Base-by-base conservation (phyloP, 2,797 vertebrate species). In the Cygnus olor region DNA sequence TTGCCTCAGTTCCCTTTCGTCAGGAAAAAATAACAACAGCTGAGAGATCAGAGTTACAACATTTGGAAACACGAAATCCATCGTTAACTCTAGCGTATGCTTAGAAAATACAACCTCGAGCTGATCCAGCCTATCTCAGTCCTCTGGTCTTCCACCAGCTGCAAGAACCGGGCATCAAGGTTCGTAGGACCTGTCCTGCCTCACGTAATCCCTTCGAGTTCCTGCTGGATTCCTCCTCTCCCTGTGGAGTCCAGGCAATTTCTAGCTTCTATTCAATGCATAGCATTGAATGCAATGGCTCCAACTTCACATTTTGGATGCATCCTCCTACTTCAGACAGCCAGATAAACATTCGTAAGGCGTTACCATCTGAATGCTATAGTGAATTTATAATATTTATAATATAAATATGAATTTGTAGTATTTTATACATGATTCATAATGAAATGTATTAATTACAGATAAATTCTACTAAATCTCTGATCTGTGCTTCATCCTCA, bases 371-470 rank as follows among this genome's bases (percentile, higher is more conserved):
- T 11, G 54, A 93, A 81, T 24, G 72, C 69, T 78, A 93, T 11
- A 64, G 80, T 38, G 85, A 92, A 92, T 91, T 82, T 71, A 66
- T 85, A 92, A 65, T 72, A 93, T 80, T 88, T 88, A 64, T 93
- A 96, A 95, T 78, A 95, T 80, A 91, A 78, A 80, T 80, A 80
- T 57, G 90, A 96, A 93, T 91, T 81, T 89, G 51, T 68, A 89
- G 82, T 74, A 78, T 94, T 88, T 88, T 81, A 96, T 94, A 95
- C 92, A 93, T 94, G 90, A 95, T 95, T 96, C 91, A 95, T 95
- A 78, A 96, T 30, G 83, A 64, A 66, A 86, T 93, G 90, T 95
- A 95, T 96, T 95, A 95, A 95, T 95, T 96, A 91, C 93, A 96
- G 80, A 90, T 90, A 84, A 94, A 79, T 90, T 88, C 91, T 47